Conservation (phyloP, 2,113 vertebrate species). For the Odobenus rosmarus region DNA sequence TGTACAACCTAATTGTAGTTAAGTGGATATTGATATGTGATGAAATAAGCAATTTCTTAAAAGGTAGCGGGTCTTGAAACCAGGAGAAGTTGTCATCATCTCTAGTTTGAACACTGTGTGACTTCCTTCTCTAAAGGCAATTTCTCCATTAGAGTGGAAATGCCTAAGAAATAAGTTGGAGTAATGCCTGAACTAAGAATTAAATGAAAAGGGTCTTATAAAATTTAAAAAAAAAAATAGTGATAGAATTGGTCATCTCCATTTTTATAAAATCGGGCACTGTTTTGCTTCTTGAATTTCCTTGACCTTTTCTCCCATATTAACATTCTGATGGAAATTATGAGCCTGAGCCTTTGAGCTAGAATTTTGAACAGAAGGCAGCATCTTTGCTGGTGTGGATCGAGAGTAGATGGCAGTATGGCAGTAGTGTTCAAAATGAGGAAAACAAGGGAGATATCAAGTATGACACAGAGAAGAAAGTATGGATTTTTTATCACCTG, state of each 20-base stretch:
- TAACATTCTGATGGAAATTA: background rate
- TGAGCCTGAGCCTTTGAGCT: background rate
- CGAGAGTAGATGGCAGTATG: background rate
- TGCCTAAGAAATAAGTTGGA: background rate
- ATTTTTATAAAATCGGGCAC: background rate
- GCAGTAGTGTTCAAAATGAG: background rate
- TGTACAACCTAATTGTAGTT: background rate
- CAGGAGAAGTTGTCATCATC: background rate
- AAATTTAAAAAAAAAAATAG: background rate
- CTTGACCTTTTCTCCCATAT: background rate
- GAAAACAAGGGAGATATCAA: background rate
- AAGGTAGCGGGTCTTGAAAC: background rate
- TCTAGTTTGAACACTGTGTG: background rate
- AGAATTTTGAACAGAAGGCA: background rate
- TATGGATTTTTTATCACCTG: background rate
- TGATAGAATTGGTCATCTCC: background rate
- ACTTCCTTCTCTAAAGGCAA: background rate
- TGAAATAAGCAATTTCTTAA: background rate
- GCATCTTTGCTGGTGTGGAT: background rate
- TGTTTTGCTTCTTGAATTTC: background rate
- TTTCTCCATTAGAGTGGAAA: background rate
- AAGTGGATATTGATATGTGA: background rate
- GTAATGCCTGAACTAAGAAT: background rate
- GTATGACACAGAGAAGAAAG: background rate
- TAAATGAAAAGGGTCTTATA: background rate